These are phyloP conservation scores for Quiscalus mexicanus DNA, from an alignment of 2,113 vertebrate genomes.

Conservation along the genomic window DNA sequence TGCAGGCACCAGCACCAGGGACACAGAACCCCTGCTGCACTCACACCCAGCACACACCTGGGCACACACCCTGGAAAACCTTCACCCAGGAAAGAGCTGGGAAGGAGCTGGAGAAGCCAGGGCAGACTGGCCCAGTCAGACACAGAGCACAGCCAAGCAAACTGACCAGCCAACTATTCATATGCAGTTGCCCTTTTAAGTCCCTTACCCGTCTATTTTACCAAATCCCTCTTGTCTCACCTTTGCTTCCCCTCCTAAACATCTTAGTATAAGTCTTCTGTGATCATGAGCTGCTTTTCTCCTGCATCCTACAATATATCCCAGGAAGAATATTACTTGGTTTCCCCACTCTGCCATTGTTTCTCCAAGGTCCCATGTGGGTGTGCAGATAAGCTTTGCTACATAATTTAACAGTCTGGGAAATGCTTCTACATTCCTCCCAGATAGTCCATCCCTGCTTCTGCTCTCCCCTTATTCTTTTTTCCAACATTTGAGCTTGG, in stretches of 20 bases:
- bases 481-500: background rate
- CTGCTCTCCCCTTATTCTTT: background rate
- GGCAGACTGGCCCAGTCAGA: background rate
- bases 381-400: background rate
- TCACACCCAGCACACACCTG: rapidly evolving
- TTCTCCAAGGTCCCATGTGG: background rate
- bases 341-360: background rate
- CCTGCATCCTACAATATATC: background rate
- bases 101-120: background rate
- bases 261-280: background rate
- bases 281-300: background rate
- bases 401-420: background rate
- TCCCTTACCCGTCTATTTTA: background rate
- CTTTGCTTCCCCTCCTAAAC: background rate
- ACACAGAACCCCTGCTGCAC: rapidly evolving
- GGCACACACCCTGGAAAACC: background rate
- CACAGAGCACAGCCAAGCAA: background rate
- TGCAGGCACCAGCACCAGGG: background rate
- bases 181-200: background rate
- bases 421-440: background rate
- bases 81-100: background rate
- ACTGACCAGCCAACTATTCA: background rate
- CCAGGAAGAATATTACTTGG: background rate
- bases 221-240: background rate
- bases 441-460: background rate